Evolutionary conservation across 2,113 vertebrate genomes (phyloP), one percentile per base, ranked within the genome.

Genomic region (Antechinus stuartii): DNA sequence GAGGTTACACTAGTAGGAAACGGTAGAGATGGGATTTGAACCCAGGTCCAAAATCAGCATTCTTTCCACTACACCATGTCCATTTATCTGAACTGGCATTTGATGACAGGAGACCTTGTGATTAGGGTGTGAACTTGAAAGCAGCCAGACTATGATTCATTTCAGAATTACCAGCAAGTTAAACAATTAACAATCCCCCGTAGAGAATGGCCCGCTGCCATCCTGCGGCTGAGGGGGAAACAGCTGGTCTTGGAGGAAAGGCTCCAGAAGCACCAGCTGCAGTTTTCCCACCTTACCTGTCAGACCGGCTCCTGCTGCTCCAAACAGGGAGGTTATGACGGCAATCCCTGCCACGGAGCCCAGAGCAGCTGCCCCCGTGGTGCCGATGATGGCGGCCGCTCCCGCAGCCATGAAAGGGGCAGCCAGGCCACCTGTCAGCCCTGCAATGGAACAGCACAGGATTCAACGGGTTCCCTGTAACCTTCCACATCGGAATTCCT

Each of bases 391-490:
- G 0, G 99, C 98, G 0, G 99, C 98, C 0, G 99, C 99, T 42
- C 99, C 99, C 0, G 99, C 99, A 1, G 99, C 99, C 61, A 99
- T 99, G 24, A 99, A 97, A 0, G 99, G 99, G 30, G 99, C 99
- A 8, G 99, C 99, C 54, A 99, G 98, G 3, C 99, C 99, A n/a
- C 99, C 99, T 0, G 99, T 99, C 98, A 99, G 98, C 91, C 99
- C 99, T 99, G 98, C 89, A 49, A 96, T 90, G 93, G 91, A 46
- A 92, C 23, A 23, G 54, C 27, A n/a, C 0, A 30, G 50, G 76
- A 10, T 55, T 90, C 30, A 91, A 52, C 35, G 35, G 9, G 19
- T 30, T 27, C 47, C 22, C 90, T 27, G 24, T 49, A 9, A 46
- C 89, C 0, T 50, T 84, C 47, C 90, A 90, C 2, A 47, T 16